phyloP scores from a whole-genome alignment of 2,888 invertebrate genomes.

The Calliphora vomitoria region DNA sequence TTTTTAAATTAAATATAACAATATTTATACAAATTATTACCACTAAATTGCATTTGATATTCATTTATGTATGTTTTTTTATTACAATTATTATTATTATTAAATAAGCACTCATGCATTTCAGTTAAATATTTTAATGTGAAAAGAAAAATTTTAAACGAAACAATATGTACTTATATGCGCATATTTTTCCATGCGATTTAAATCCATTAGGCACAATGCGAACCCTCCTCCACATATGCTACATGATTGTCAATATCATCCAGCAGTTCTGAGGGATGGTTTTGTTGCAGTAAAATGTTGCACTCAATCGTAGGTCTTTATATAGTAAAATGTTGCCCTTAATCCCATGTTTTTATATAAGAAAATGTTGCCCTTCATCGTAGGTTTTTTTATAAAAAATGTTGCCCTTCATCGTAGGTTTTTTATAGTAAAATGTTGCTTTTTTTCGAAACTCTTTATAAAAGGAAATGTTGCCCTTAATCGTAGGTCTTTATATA shows the following conservation, averaged over 20 bases:
- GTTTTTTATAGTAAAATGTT: too few relatives aligned
- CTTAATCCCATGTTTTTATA: too few relatives aligned
- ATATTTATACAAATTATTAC: background rate
- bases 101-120: conserved; percentile 6
- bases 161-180: background rate
- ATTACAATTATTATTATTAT: conserved; percentile 16
- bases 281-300: too few relatives aligned
- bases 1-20: background rate
- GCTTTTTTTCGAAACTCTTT: too few relatives aligned
- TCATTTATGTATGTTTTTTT: conserved; percentile 4
- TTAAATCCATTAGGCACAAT: conserved; percentile 46
- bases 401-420: too few relatives aligned
- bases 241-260: background rate
- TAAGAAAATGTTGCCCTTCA: too few relatives aligned
- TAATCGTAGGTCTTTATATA: too few relatives aligned
- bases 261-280: too few relatives aligned
- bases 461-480: too few relatives aligned
- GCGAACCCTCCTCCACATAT: conserved; percentile 3
- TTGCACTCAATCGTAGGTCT: too few relatives aligned
- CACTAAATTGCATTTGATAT: background rate
- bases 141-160: conserved; percentile 33
- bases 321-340: too few relatives aligned
- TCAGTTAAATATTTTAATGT: conserved; percentile 22
- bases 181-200: conserved; percentile 33
- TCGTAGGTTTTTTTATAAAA: too few relatives aligned